Conservation (phyloP, 2,797 vertebrate species). For the Enteromius afrohamiltoni region DNA sequence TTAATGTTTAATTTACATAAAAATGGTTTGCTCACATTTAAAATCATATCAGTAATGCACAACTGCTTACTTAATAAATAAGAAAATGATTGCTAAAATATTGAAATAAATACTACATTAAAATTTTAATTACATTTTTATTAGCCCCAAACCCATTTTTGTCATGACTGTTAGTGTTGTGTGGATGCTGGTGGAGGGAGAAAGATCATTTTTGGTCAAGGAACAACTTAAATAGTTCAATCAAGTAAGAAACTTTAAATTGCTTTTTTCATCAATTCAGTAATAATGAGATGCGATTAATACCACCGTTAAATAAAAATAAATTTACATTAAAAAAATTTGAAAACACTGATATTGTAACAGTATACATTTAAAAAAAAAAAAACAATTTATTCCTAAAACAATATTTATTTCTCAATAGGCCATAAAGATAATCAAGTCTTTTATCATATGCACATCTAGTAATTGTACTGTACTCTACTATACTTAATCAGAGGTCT, state of each 20-base stretch:
- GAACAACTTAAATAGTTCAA: constrained; percentile 39
- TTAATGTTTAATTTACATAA: neutral
- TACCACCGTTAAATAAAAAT: neutral
- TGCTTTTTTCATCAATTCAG: neutral
- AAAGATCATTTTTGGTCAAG: constrained; percentile 51
- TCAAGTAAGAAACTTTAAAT: constrained; percentile 49
- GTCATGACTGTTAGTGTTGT: constrained; percentile 21
- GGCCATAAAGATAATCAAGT: neutral
- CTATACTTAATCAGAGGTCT: neutral
- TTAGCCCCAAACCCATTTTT: constrained; percentile 22
- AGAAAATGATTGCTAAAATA: no score
- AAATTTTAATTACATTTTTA: no score
- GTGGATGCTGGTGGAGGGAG: constrained; percentile 28
- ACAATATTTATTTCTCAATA: neutral
- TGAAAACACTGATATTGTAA: neutral
- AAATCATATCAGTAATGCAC: neutral
- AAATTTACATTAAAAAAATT: neutral
- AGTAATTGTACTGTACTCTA: neutral
- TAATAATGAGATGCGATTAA: neutral
- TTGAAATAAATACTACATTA: no score
- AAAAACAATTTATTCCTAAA: neutral
- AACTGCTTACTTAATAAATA: no score
- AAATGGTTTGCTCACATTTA: neutral
- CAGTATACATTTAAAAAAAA: neutral
- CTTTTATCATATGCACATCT: neutral